These are phyloP conservation scores for Mergus octosetaceus DNA, from an alignment of 2,797 vertebrate species.

Conservation along the genomic window DNA sequence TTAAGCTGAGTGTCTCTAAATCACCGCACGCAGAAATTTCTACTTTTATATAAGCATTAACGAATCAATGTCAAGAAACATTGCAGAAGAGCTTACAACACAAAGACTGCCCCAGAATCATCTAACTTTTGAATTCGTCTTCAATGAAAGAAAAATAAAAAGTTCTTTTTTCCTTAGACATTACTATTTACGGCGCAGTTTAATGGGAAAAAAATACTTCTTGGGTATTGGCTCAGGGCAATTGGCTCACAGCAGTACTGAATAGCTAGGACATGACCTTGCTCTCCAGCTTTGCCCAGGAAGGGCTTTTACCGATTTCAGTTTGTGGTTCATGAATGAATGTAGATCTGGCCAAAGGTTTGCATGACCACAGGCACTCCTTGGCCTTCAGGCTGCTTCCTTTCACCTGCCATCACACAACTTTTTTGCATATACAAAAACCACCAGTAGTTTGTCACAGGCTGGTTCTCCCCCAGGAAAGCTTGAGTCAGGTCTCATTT, in stretches of 20 bases:
- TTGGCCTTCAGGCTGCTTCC: neutral
- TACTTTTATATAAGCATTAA: neutral
- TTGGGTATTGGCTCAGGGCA: too few species aligned
- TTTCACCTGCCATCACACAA: neutral
- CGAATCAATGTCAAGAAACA: neutral
- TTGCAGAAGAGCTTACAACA: neutral
- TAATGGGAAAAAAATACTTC: neutral
- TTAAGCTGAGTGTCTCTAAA: neutral
- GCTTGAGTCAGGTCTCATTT: neutral
- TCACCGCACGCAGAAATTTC: neutral
- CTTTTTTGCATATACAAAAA: neutral
- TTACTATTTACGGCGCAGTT: neutral
- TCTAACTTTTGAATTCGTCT: neutral
- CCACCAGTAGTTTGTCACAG: fast-evolving
- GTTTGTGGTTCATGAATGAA: neutral
- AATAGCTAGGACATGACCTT: neutral
- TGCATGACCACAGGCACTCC: neutral
- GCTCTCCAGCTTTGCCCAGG: neutral
- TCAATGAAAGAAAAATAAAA: neutral
- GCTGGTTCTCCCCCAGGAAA: fast-evolving
- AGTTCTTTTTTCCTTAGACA: neutral
- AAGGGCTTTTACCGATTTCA: neutral
- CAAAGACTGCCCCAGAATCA: neutral
- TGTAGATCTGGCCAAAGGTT: neutral
- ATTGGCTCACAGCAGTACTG: too few species aligned